Conservation (phyloP, 2,797 vertebrate species). For the Pelobates cultripes region DNA sequence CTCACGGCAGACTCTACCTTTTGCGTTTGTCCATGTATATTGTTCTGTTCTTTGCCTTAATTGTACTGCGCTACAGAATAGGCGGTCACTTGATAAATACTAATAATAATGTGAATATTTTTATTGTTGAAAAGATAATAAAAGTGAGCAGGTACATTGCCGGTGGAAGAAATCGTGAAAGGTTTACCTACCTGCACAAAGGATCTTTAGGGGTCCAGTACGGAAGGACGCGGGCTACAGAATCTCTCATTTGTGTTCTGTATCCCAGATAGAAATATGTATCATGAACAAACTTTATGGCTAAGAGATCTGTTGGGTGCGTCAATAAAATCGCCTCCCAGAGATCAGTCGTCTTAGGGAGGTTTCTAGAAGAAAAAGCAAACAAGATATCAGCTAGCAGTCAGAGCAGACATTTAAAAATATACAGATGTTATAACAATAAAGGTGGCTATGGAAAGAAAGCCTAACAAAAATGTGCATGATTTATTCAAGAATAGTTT, state of each 20-base stretch:
- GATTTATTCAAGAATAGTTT: too few relatives aligned
- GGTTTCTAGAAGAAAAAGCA: slow-evolving; percentile 69
- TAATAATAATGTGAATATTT: neutral
- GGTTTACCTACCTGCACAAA: slow-evolving; percentile 77
- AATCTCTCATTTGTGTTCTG: slow-evolving; percentile 84
- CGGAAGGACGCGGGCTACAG: slow-evolving; percentile 84
- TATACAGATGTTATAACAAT: neutral
- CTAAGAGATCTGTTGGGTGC: slow-evolving; percentile 90
- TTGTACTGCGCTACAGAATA: neutral
- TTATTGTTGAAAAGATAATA: neutral
- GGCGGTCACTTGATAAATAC: neutral
- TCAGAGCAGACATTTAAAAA: neutral
- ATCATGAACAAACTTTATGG: slow-evolving; percentile 89
- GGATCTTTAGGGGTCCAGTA: slow-evolving; percentile 86
- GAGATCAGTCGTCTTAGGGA: slow-evolving; percentile 75
- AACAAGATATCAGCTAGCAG: neutral
- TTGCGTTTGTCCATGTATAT: too few relatives aligned
- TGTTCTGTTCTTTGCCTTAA: neutral
- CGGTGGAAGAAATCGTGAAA: neutral
- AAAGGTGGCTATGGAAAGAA: too few relatives aligned
- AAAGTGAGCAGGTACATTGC: neutral
- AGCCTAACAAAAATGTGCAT: too few relatives aligned
- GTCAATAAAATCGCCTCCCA: slow-evolving; percentile 90
- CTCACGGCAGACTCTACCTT: too few relatives aligned
- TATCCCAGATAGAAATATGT: slow-evolving; percentile 87